phyloP scores from a whole-genome alignment of 2,797 vertebrate species.

The Alosa sapidissima region DNA sequence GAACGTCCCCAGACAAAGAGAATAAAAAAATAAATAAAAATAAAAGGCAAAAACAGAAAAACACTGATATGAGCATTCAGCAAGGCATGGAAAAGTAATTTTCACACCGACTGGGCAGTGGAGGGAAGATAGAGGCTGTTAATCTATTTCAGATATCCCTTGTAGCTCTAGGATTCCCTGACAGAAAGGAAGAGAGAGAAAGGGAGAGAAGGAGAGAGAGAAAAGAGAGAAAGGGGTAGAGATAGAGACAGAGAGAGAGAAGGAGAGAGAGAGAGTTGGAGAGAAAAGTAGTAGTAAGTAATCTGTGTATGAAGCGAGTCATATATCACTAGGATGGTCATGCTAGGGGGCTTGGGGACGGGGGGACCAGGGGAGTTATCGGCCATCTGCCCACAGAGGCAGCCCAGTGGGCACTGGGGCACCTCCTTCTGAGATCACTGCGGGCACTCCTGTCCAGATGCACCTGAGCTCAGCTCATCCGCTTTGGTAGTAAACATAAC shows the following conservation, averaged over 20 bases:
- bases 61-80: slow-evolving; percentile 52
- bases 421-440: neutral
- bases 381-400: slow-evolving; percentile 13
- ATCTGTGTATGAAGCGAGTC: slow-evolving; percentile 44
- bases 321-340: slow-evolving; percentile 39
- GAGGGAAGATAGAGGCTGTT: slow-evolving; percentile 37
- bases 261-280: neutral
- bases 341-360: neutral
- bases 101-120: slow-evolving; percentile 59
- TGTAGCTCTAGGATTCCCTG: slow-evolving; percentile 32
- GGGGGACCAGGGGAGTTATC: neutral
- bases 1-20: slow-evolving; percentile 1
- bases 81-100: slow-evolving; percentile 65
- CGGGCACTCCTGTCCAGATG: neutral
- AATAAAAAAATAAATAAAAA: neutral
- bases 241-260: neutral
- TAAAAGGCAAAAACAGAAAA: slow-evolving; percentile 18
- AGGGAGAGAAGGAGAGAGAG: neutral
- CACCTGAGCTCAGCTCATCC: neutral
- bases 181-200: neutral
- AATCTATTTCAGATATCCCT: slow-evolving; percentile 49
- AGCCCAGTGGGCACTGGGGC: neutral
- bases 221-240: neutral
- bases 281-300: slow-evolving; percentile 37
- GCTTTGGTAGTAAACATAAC: neutral